Conservation (phyloP, 2,888 invertebrate genomes). For the Aquatica leii region DNA sequence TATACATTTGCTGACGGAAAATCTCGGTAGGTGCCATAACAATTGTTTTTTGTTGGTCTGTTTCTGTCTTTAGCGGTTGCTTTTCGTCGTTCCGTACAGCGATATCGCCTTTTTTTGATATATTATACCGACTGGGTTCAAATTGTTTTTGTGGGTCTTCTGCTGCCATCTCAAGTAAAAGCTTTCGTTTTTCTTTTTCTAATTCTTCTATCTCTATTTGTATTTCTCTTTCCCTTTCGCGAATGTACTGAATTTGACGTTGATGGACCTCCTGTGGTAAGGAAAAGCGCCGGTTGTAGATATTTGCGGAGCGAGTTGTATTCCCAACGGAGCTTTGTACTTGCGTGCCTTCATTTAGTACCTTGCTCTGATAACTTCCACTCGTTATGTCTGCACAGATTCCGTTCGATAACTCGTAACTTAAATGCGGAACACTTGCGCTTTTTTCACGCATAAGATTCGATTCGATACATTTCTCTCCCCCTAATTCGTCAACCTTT, state of each 20-base stretch:
- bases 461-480: constrained; percentile 58
- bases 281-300: constrained; percentile 63
- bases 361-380: constrained; percentile 23
- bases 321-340: constrained; percentile 24
- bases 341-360: constrained; percentile 28
- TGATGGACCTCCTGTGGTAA: constrained; percentile 72
- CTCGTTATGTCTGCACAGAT: constrained; percentile 13
- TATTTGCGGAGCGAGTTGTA: constrained; percentile 22
- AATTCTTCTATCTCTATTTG: constrained; percentile 71
- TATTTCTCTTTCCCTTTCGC: constrained; percentile 73
- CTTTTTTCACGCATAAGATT: constrained; percentile 59
- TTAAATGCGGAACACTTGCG: constrained; percentile 43
- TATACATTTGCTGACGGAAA: constrained; percentile 82
- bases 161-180: constrained; percentile 55
- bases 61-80: constrained; percentile 31
- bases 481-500: background rate
- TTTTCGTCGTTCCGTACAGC: constrained; percentile 49
- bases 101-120: constrained; percentile 63
- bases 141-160: constrained; percentile 61
- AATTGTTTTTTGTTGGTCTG: constrained; percentile 49
- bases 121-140: constrained; percentile 60
- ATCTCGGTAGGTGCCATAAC: constrained; percentile 70
- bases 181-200: constrained; percentile 65
- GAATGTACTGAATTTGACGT: constrained; percentile 71
- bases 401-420: constrained; percentile 12